phyloP scores from a whole-genome alignment of 2,797 vertebrate genomes.

The Enteromius argenteus region DNA sequence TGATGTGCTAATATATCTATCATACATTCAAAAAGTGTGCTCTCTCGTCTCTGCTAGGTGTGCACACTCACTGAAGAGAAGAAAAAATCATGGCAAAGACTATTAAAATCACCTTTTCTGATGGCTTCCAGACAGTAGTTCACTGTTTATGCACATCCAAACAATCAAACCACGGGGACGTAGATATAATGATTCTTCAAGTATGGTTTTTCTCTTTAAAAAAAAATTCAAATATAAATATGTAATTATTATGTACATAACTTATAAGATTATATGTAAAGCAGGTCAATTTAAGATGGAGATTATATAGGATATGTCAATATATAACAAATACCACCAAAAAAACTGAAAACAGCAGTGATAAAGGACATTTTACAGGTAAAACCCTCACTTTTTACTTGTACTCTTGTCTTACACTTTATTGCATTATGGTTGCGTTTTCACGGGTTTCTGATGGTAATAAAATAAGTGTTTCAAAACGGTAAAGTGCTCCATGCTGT shows the following conservation, averaged over 20 bases:
- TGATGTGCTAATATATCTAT: slow-evolving; percentile 79
- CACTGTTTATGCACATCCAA: not conserved
- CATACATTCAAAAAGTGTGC: slow-evolving; percentile 71
- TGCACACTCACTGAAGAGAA: slow-evolving; percentile 50
- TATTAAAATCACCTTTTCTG: slow-evolving; percentile 2
- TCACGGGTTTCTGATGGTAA: slow-evolving; percentile 38
- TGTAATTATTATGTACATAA: slow-evolving; percentile 63
- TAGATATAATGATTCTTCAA: slow-evolving; percentile 65
- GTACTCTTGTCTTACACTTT: not conserved
- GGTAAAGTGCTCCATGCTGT: slow-evolving; percentile 53
- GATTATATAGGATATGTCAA: slow-evolving; percentile 30
- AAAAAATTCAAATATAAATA: slow-evolving; percentile 67
- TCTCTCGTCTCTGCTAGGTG: slow-evolving; percentile 39
- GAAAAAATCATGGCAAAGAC: slow-evolving; percentile 4
- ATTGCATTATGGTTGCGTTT: slow-evolving; percentile 39
- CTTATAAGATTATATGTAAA: slow-evolving; percentile 66
- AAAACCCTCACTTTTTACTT: slow-evolving; percentile 16
- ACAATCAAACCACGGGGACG: not conserved
- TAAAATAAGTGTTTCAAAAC: slow-evolving; percentile 24
- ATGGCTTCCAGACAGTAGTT: not conserved
- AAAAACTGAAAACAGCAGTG: not conserved
- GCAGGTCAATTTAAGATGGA: slow-evolving; percentile 38
- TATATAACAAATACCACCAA: slow-evolving; percentile 9
- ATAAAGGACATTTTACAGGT: slow-evolving; percentile 39
- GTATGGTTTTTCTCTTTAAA: slow-evolving; percentile 69